phyloP scores from a whole-genome alignment of 2,888 invertebrate genomes.

The Cistogaster globosa region DNA sequence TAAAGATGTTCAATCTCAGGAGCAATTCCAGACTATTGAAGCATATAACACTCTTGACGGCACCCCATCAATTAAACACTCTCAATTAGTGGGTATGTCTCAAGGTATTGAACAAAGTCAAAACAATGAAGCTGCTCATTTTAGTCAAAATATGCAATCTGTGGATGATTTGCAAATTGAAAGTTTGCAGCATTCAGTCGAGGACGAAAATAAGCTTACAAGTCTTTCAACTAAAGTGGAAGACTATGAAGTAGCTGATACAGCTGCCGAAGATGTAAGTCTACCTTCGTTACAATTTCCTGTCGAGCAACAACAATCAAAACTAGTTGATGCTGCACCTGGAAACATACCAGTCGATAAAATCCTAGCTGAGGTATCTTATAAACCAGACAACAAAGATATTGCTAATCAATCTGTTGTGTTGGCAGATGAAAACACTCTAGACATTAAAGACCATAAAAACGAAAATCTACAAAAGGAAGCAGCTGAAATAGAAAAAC shows the following conservation, averaged over 20 bases:
- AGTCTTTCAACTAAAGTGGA: too few species aligned
- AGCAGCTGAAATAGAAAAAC: conserved; percentile 10
- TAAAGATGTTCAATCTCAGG: background rate
- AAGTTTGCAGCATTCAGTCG: background rate
- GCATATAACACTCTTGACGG: background rate
- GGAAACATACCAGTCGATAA: conserved; percentile 12
- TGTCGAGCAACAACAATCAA: conserved; percentile 11
- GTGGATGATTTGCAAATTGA: background rate
- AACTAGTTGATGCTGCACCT: background rate
- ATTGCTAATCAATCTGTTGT: background rate
- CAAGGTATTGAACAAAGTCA: background rate
- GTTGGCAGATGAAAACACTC: conserved; percentile 20
- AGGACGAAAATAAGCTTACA: background rate
- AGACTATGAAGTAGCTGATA: background rate
- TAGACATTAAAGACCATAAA: too few species aligned
- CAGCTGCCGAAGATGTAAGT: background rate
- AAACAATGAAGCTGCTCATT: too few species aligned
- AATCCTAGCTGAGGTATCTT: background rate
- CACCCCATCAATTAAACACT: background rate
- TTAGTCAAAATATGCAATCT: background rate
- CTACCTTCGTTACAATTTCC: background rate
- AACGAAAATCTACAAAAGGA: too few species aligned
- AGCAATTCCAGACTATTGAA: background rate
- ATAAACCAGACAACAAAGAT: background rate
- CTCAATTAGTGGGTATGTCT: background rate